Base-by-base conservation (phyloP, 2,888 invertebrate genomes). In the Pherbina coryleti region DNA sequence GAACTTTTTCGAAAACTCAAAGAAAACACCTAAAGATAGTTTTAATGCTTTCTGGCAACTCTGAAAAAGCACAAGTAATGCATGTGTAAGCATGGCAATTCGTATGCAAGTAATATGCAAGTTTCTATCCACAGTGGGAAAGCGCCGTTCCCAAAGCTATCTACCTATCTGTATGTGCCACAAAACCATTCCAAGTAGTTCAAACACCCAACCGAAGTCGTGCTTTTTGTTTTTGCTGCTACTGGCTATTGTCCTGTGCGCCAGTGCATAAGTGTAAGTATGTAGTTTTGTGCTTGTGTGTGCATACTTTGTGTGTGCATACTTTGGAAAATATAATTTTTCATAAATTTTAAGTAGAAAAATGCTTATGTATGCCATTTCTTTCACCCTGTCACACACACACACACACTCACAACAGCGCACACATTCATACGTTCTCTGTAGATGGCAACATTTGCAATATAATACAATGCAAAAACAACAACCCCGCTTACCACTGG, bases 251-350 rank as follows among this genome's bases (percentile, higher is more conserved):
- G 25, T 53, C 49, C 55, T 57, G 75, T 60, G 51, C n/a, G 11
- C 25, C 74, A 17, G 17, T 64, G 28, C 31, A n/a, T 51, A 22
- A 9, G 11, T 74, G 31, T 51, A 17, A n/a, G n/a, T 51, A 34
- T 74, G 22, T 62, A 44, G 51, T 17, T 77, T 9, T 49, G 64
- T 66, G 28, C 69, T 62, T 44, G 22, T 77, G 60, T n/a, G 28
- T 77, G 69, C 69, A 28, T 7, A 14, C 7, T 60, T 75, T 79
- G 78, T 75, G 79, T 81, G 83, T 82, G 81, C 81, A 78, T 78
- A 78, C 77, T 80, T 83, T 83, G 84, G 82, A 84, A 88, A 87
- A 88, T 87, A 87, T 85, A 86, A 87, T 86, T 86, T 86, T 87
- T 86, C 86, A 86, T 86, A 86, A 86, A 87, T 86, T 87, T 87